Evolutionary conservation across 2,113 vertebrate species (phyloP).

Genomic region (Muntiacus reevesi): DNA sequence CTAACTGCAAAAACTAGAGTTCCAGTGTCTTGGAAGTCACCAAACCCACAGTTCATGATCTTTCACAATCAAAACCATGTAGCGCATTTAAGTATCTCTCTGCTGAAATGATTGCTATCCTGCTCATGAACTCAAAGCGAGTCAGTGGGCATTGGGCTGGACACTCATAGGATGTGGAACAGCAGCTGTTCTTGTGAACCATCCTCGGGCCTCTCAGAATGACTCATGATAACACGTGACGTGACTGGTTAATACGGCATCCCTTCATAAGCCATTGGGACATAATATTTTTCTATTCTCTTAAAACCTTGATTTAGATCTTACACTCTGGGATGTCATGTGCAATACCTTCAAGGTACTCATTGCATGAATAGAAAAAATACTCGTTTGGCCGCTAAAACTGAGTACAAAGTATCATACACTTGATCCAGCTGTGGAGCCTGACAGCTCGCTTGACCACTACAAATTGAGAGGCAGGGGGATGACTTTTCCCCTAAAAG

Average conservation of each 20-base stretch:
- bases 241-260: rapidly evolving
- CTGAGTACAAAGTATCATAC: background rate
- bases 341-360: background rate
- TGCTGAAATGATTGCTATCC: background rate
- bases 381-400: background rate
- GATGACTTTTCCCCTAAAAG: background rate
- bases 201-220: background rate
- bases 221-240: background rate
- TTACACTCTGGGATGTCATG: background rate
- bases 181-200: background rate
- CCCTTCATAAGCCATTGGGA: background rate
- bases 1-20: background rate
- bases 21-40: background rate
- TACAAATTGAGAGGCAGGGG: background rate
- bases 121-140: background rate
- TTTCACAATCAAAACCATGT: background rate
- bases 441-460: rapidly evolving
- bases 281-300: background rate
- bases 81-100: background rate
- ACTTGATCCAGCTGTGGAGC: background rate
- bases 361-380: background rate
- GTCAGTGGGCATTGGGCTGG: background rate
- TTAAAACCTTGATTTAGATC: background rate
- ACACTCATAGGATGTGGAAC: rapidly evolving
- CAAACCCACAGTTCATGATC: background rate